Base-by-base conservation (phyloP, 2,888 invertebrate genomes). In the Herminia tarsipennalis region DNA sequence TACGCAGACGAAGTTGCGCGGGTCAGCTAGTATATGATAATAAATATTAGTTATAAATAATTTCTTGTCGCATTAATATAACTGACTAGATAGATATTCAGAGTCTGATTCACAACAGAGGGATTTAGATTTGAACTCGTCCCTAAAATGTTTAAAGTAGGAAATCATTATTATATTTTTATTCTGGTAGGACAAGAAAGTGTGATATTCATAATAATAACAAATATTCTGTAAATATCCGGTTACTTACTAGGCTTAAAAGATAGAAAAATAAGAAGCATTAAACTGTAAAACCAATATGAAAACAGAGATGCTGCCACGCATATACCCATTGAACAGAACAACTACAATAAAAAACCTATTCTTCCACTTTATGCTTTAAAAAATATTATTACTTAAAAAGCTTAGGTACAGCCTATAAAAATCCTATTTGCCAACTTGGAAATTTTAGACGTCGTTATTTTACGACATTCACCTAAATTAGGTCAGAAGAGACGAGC, bases 381-480 rank as follows among this genome's bases (percentile, higher is more conserved):
- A 56, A 51, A 62, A 50, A 50, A 54, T n/a, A n/a, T 44, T 69
- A 65, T 66, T 66, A 61, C 46, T 50, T 53, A 56, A 63, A 65
- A 56, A 65, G 64, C n/a, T n/a, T 56, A 47, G 57, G 53, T 55
- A 64, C 55, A 54, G 43, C 56, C 59, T 53, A 69, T 76, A 75
- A 75, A 74, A 75, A 49, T 58, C 50, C 55, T 52, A 66, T 71
- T 74, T 54, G 58, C 56, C 57, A 51, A 49, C 58, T 66, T 27
- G 60, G 56, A 50, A 70, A 66, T 70, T 67, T 70, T 66, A 51
- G 57, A 43, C 39, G 44, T 39, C 39, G 46, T 49, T 67, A 60
- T 67, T 73, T 75, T 73, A 76, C 66, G 70, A 73, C 56, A 53
- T 54, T 63, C 56, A 37, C 38, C 46, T 18, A 59, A 73, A 73